phyloP scores from a whole-genome alignment of 2,888 invertebrate genomes.

The Sipunculus nudus region DNA sequence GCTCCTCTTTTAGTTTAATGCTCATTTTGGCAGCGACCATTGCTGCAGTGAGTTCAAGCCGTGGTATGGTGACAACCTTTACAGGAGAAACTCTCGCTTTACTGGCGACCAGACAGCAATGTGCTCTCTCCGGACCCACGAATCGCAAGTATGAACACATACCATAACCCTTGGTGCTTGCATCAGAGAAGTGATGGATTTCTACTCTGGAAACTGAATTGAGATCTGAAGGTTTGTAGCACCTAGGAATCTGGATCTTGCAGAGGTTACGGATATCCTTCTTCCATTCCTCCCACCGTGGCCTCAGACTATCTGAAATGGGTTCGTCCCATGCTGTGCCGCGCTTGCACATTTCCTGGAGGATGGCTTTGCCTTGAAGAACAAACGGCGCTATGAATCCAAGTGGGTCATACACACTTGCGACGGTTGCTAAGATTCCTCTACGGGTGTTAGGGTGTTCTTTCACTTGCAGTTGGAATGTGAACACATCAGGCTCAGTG shows the following conservation, averaged over 20 bases:
- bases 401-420: slow-evolving; percentile 41
- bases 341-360: slow-evolving; percentile 34
- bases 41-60: slow-evolving; percentile 40
- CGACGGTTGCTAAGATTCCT: slow-evolving; percentile 36
- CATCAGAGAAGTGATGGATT: slow-evolving; percentile 43
- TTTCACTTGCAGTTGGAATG: slow-evolving; percentile 11
- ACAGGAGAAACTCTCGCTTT: slow-evolving; percentile 38
- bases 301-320: slow-evolving; percentile 5
- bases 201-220: slow-evolving; percentile 17
- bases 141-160: slow-evolving; percentile 38
- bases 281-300: slow-evolving; percentile 6
- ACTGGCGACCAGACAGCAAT: slow-evolving; percentile 36
- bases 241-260: neutral
- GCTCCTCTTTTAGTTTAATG: neutral
- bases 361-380: slow-evolving; percentile 31
- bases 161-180: slow-evolving; percentile 36
- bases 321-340: slow-evolving; percentile 37
- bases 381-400: slow-evolving; percentile 40
- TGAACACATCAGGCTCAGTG: slow-evolving; percentile 13
- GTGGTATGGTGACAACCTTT: slow-evolving; percentile 34
- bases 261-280: neutral
- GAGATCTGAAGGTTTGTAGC: slow-evolving; percentile 32
- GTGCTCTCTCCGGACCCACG: slow-evolving; percentile 11
- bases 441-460: slow-evolving; percentile 27
- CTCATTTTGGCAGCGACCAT: slow-evolving; percentile 6